phyloP scores from a whole-genome alignment of 2,113 vertebrate species.

The Acrocephalus arundinaceus region DNA sequence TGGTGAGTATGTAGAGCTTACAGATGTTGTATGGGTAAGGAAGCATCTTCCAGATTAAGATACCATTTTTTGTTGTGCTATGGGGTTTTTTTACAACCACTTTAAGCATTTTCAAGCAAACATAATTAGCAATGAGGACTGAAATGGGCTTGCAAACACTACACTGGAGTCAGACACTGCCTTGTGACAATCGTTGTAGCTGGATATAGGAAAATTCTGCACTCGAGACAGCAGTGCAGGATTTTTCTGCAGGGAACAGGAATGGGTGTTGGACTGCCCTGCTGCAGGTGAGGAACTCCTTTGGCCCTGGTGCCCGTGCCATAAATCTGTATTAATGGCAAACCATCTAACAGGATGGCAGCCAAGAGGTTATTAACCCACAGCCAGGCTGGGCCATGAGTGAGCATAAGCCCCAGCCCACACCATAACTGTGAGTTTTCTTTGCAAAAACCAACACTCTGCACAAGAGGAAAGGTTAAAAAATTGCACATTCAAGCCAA shows the following conservation, averaged over 20 bases:
- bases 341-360: not conserved
- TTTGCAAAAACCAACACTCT: not conserved
- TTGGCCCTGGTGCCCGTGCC: not conserved
- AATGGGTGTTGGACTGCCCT: not conserved
- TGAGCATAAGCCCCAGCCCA: not conserved
- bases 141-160: not conserved
- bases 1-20: not conserved
- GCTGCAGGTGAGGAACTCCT: not conserved
- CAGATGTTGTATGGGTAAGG: not conserved
- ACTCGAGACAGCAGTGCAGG: rapidly evolving
- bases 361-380: not conserved
- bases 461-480: not conserved
- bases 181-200: not conserved
- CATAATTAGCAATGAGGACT: not conserved
- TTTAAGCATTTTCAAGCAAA: not conserved
- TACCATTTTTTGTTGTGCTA: not conserved
- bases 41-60: not conserved
- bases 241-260: not conserved
- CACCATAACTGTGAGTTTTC: not conserved
- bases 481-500: not conserved
- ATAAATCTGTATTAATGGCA: not conserved
- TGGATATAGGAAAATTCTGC: not conserved
- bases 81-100: not conserved
- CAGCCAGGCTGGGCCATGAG: constrained; percentile 23
- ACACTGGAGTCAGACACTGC: not conserved